Conservation (phyloP, 2,113 vertebrate genomes). For the Acinonyx jubatus region DNA sequence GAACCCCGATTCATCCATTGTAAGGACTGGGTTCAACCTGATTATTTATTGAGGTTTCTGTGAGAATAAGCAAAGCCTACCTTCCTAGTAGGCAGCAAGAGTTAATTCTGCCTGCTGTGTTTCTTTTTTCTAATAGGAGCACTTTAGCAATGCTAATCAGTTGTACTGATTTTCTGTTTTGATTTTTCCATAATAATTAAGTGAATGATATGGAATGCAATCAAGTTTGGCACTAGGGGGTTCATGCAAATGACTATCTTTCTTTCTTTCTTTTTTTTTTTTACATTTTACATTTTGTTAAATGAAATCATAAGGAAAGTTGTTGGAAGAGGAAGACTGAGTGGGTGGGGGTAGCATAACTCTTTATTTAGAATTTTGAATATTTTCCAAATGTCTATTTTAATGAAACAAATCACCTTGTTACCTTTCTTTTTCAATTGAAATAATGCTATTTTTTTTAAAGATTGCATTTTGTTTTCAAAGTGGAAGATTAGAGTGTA, state of each 20-base stretch:
- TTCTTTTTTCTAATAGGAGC: conserved; percentile 82
- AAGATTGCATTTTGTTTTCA: conserved; percentile 43
- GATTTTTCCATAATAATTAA: conserved; percentile 88
- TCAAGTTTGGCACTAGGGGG: conserved; percentile 86
- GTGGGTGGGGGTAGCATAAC: conserved; percentile 49
- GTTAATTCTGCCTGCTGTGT: conserved; percentile 81
- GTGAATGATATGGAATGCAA: conserved; percentile 86
- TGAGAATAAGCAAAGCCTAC: conserved; percentile 33
- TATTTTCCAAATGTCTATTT: conserved; percentile 68
- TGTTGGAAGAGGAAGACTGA: conserved; percentile 74
- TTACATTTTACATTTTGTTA: conserved; percentile 77
- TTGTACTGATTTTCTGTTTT: conserved; percentile 88
- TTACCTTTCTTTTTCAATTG: conserved; percentile 27
- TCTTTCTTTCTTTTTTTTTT: background rate
- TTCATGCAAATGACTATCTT: conserved; percentile 82
- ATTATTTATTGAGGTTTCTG: conserved; percentile 48
- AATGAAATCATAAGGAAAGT: conserved; percentile 76
- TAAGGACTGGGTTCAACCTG: conserved; percentile 16
- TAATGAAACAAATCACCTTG: conserved; percentile 58
- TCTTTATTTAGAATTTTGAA: conserved; percentile 59
- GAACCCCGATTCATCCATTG: background rate
- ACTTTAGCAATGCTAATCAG: conserved; percentile 88
- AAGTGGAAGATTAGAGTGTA: conserved; percentile 31
- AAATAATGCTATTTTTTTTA: conserved; percentile 29
- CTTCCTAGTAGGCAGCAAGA: conserved; percentile 70